A percentile compares a stretch with the other conserved stretches of the same genome.
Conservation (phyloP, 2,888 invertebrate species). For the Pyralis farinalis region DNA sequence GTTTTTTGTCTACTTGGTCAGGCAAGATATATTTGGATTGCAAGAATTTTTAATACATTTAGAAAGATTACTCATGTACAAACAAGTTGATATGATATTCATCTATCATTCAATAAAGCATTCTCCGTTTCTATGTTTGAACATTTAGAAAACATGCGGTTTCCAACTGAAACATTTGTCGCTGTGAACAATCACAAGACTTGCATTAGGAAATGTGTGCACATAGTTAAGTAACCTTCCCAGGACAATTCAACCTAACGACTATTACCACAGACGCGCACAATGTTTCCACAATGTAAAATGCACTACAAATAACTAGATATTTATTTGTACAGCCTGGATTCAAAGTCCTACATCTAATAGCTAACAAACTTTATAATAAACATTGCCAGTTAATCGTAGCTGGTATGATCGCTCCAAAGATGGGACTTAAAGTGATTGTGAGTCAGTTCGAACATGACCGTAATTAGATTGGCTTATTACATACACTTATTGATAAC, state of each 20-base stretch:
- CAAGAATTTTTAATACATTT: conserved; percentile 21
- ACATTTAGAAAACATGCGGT: conserved; percentile 11
- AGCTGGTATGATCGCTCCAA: conserved; percentile 34
- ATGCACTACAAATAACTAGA: conserved; percentile 75
- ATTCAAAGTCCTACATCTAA: conserved; percentile 75
- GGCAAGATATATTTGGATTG: neutral
- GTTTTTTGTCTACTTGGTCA: conserved; percentile 4
- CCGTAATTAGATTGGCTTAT: conserved; percentile 27
- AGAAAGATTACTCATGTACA: conserved; percentile 23
- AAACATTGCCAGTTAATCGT: conserved; percentile 54
- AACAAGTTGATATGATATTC: conserved; percentile 52
- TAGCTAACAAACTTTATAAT: conserved; percentile 69
- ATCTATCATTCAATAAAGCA: conserved; percentile 3
- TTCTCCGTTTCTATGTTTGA: conserved; percentile 7
- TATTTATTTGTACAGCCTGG: conserved; percentile 74
- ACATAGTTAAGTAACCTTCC: conserved; percentile 50
- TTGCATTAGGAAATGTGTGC: conserved; percentile 35
- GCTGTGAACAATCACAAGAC: conserved; percentile 23
- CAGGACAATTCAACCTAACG: conserved; percentile 54
- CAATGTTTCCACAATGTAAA: conserved; percentile 69
- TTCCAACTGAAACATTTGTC: conserved; percentile 19
- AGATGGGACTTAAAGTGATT: conserved; percentile 35
- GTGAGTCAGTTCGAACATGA: conserved; percentile 27
- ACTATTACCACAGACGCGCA: conserved; percentile 67
- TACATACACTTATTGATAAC: conserved; percentile 61